Evolutionary conservation across 2,797 vertebrate species (phyloP).

Genomic region (Macropodus opercularis): DNA sequence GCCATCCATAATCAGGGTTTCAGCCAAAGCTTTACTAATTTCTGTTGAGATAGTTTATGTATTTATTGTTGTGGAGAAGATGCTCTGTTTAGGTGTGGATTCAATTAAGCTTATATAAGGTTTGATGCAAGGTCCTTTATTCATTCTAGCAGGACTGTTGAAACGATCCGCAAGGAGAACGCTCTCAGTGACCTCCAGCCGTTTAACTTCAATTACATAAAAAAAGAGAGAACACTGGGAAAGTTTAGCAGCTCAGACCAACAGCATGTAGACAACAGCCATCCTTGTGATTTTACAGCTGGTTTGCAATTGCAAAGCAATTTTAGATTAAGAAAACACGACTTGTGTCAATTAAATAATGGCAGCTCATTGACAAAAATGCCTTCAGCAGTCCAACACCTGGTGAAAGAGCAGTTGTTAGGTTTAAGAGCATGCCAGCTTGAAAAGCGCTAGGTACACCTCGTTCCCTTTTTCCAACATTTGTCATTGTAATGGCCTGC

Average conservation of each 20-base stretch:
- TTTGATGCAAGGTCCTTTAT: constrained; percentile 18
- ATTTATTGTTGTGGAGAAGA: constrained; percentile 38
- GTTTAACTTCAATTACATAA: constrained; percentile 40
- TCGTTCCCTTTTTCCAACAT: constrained; percentile 60
- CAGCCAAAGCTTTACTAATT: constrained; percentile 44
- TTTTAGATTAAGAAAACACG: constrained; percentile 72
- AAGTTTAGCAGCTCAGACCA: constrained; percentile 47
- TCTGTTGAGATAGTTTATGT: constrained; percentile 17
- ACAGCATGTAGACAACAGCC: constrained; percentile 44
- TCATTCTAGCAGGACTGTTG: constrained; percentile 3
- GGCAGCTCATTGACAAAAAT: constrained; percentile 65
- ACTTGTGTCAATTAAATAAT: constrained; percentile 74
- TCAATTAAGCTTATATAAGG: constrained; percentile 36
- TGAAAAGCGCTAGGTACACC: constrained; percentile 56
- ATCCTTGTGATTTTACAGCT: constrained; percentile 74
- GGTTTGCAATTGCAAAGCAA: constrained; percentile 70
- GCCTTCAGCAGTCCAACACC: constrained; percentile 56
- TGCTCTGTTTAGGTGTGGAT: constrained; percentile 33
- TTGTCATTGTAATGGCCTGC: constrained; percentile 55
- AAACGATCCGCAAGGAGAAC: constrained; percentile 16
- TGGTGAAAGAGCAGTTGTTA: constrained; percentile 65
- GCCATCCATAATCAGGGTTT: constrained; percentile 41
- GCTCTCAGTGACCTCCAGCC: constrained; percentile 29
- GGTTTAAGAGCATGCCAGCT: constrained; percentile 57
- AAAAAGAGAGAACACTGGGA: constrained; percentile 43